Percentiles rank a stretch among this genome's conserved stretches.
phyloP scores from a whole-genome alignment of 2,888 invertebrate species.

The Cyrtodaria siliqua region DNA sequence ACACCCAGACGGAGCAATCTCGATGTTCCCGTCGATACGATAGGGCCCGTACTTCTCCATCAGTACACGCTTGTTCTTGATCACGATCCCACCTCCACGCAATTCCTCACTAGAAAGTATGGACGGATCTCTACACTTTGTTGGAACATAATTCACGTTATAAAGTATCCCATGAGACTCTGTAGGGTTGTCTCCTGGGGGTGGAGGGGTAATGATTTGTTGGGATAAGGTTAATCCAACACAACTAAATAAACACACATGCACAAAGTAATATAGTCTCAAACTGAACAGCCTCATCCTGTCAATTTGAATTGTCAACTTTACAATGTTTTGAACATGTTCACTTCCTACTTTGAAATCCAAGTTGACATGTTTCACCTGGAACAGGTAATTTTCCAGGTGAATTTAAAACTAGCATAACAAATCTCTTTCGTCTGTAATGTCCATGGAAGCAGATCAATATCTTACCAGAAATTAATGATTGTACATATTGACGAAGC shows the following conservation, averaged over 20 bases:
- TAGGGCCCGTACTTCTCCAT: constrained; percentile 75
- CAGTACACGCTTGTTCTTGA: constrained; percentile 65
- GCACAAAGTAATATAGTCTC: no score
- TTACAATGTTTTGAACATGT: no score
- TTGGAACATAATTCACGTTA: constrained; percentile 73
- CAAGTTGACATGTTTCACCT: no score
- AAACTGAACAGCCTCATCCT: no score
- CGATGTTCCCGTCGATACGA: constrained; percentile 74
- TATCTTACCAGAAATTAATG: background rate
- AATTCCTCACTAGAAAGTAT: constrained; percentile 45
- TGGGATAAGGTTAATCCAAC: no score
- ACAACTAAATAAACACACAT: no score
- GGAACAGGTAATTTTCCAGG: no score
- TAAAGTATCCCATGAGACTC: constrained; percentile 78
- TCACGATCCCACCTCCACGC: constrained; percentile 54
- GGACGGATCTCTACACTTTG: constrained; percentile 71
- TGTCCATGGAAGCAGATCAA: no score
- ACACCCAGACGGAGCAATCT: constrained; percentile 75
- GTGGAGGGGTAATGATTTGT: constrained; percentile 73
- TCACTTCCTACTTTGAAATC: no score
- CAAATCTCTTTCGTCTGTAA: no score
- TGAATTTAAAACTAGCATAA: no score
- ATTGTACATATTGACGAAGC: background rate
- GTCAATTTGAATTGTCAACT: no score
- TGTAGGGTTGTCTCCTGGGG: constrained; percentile 67